These are phyloP conservation scores for Marisa cornuarietis DNA, from an alignment of 1,140 invertebrate genomes.

Conservation along the genomic window DNA sequence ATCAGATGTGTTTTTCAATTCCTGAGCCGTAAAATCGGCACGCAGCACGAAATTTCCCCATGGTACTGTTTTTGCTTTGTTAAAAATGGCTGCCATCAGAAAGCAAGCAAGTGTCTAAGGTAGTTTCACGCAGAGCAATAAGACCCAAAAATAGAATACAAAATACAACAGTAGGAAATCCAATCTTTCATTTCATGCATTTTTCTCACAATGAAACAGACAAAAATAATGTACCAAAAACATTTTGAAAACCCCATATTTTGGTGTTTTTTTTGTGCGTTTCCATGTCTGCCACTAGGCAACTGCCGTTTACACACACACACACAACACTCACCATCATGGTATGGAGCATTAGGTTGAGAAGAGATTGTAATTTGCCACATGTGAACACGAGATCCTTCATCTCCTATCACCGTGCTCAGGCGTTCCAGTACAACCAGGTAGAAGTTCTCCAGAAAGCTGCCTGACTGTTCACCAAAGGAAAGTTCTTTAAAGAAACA, in stretches of 20 bases:
- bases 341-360: slow-evolving; percentile 64
- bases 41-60: too few species aligned
- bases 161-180: not conserved
- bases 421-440: slow-evolving; percentile 88
- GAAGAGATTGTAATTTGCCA: slow-evolving; percentile 93
- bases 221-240: not conserved
- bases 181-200: not conserved
- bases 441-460: slow-evolving; percentile 95
- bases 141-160: not conserved
- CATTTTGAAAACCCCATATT: not conserved
- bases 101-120: not conserved
- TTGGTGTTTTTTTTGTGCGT: not conserved
- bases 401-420: slow-evolving; percentile 41
- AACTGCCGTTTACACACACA: not conserved
- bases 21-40: too few species aligned
- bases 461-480: slow-evolving; percentile 69
- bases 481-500: too few species aligned
- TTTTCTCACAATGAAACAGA: not conserved
- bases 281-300: not conserved
- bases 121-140: not conserved
- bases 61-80: too few species aligned
- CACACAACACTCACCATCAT: not conserved
- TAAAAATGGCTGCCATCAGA: not conserved
- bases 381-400: slow-evolving; percentile 91
- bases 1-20: too few species aligned